These are phyloP conservation scores for Tenthredo distinguenda DNA, from an alignment of 2,888 invertebrate genomes.

Conservation along the genomic window DNA sequence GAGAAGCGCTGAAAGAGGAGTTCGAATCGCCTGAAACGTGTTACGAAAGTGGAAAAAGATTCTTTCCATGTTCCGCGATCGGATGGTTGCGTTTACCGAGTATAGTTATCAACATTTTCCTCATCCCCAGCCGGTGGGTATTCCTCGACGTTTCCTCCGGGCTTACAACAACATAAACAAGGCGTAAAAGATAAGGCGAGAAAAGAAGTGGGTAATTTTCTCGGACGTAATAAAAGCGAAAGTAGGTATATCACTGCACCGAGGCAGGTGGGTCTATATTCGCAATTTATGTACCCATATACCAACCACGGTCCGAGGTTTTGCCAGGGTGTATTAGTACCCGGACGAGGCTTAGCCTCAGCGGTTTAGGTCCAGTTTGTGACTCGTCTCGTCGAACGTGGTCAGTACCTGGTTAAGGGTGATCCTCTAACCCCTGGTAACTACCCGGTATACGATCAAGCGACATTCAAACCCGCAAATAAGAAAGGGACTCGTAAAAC, in stretches of 20 bases:
- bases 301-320: not conserved
- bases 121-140: not conserved
- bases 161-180: not conserved
- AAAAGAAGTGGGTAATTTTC: conserved; percentile 19
- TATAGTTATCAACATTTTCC: not conserved
- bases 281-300: conserved; percentile 2
- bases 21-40: not conserved
- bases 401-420: conserved; percentile 18
- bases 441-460: conserved; percentile 36
- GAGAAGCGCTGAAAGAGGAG: not conserved
- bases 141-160: not conserved
- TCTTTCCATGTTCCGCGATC: not conserved
- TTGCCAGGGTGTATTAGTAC: conserved; percentile 9
- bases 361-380: not conserved
- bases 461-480: not conserved
- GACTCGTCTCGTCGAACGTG: not conserved
- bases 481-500: conserved; percentile 37
- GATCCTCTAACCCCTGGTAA: conserved; percentile 43
- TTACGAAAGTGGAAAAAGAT: not conserved
- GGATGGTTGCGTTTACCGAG: not conserved
- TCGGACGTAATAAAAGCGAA: conserved; percentile 36
- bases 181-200: not conserved
- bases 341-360: not conserved
- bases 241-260: conserved; percentile 14
- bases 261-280: not conserved